These are phyloP conservation scores for Slavum lentiscoides DNA, from an alignment of 2,888 invertebrate species.

Conservation along the genomic window DNA sequence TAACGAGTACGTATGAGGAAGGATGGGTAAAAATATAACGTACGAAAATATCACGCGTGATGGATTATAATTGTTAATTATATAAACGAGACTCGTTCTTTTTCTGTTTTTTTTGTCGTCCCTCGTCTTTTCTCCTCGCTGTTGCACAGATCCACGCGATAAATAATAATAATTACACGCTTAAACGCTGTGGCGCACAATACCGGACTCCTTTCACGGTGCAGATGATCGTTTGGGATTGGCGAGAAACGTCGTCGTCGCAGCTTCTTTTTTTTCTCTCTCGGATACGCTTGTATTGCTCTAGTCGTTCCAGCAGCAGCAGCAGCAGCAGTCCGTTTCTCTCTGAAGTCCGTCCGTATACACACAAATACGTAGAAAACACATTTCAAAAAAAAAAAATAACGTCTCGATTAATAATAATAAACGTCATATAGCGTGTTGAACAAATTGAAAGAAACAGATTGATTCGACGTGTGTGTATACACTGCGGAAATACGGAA, in stretches of 20 bases:
- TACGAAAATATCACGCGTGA: slow-evolving; percentile 19
- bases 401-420: slow-evolving; percentile 24
- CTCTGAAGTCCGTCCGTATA: background rate
- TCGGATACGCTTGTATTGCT: background rate
- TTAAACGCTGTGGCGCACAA: background rate
- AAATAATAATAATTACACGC: slow-evolving; percentile 45
- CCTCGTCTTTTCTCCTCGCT: background rate
- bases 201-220: too few species aligned
- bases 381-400: slow-evolving; percentile 17
- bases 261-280: background rate
- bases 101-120: background rate
- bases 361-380: background rate
- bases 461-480: background rate
- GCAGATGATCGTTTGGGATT: too few species aligned
- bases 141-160: slow-evolving; percentile 13
- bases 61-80: slow-evolving; percentile 37
- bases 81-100: slow-evolving; percentile 27
- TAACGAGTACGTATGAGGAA: too few species aligned
- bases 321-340: background rate
- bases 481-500: background rate
- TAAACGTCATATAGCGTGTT: background rate
- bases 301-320: too few species aligned
- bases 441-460: slow-evolving; percentile 35
- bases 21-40: background rate
- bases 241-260: too few species aligned